These are phyloP conservation scores for Heteropelma amictum DNA, from an alignment of 2,888 invertebrate species.

Conservation along the genomic window DNA sequence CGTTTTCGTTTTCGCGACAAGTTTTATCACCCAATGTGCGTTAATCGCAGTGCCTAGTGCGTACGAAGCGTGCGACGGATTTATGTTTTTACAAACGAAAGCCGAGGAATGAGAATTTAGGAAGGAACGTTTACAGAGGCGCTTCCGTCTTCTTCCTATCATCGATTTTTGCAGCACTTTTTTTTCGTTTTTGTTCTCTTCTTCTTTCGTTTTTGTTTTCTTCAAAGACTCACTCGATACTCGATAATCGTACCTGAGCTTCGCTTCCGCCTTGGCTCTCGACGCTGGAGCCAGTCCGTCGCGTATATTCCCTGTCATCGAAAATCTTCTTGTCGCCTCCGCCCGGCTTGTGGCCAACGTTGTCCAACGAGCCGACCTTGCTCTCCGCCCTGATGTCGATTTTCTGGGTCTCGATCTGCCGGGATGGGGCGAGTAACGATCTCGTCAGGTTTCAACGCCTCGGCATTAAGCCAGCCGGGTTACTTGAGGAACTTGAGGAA, in stretches of 20 bases:
- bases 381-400: conserved; percentile 95
- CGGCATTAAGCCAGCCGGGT: too few species aligned
- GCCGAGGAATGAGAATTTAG: too few species aligned
- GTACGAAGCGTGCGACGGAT: too few species aligned
- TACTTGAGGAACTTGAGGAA: too few species aligned
- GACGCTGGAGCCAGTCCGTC: conserved; percentile 81
- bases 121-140: too few species aligned
- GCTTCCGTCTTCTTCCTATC: too few species aligned
- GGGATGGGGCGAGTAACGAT: neutral
- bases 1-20: too few species aligned
- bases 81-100: too few species aligned
- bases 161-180: too few species aligned
- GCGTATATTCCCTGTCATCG: conserved; percentile 94
- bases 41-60: conserved; percentile 3
- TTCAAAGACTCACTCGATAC: neutral
- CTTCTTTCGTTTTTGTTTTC: too few species aligned
- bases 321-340: conserved; percentile 97
- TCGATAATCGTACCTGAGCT: conserved; percentile 71
- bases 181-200: too few species aligned
- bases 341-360: conserved; percentile 93
- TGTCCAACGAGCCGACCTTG: conserved; percentile 94
- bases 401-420: conserved; percentile 92
- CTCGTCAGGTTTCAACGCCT: neutral
- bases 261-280: conserved; percentile 71
- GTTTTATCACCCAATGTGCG: too few species aligned